Conservation (phyloP, 1,140 invertebrate species). For the Aphis craccivora region DNA sequence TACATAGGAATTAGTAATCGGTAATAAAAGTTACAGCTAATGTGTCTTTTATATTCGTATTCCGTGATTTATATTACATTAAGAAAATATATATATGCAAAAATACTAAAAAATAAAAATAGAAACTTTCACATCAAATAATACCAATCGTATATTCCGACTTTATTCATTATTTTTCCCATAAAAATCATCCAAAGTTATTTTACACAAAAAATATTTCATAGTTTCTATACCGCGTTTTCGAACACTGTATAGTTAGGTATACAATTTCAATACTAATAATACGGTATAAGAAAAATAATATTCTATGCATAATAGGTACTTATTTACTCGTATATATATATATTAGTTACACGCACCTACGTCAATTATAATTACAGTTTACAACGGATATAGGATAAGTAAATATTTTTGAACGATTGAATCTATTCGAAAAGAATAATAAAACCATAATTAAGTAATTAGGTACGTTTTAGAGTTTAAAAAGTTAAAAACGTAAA, state of each 20-base stretch:
- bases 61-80: not conserved
- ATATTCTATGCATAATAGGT: not conserved
- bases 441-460: not conserved
- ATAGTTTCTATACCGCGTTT: not conserved
- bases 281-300: not conserved
- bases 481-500: not conserved
- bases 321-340: not conserved
- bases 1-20: not conserved
- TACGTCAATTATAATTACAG: not conserved
- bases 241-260: not conserved
- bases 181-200: not conserved
- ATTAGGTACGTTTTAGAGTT: not conserved
- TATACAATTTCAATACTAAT: not conserved
- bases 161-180: not conserved
- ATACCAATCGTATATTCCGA: not conserved
- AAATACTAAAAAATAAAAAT: not conserved
- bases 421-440: not conserved
- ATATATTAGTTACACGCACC: not conserved
- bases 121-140: constrained; percentile 14
- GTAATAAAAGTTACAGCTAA: not conserved
- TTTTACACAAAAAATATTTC: not conserved
- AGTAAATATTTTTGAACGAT: no score
- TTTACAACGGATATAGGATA: no score
- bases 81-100: not conserved
- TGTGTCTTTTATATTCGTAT: not conserved